phyloP scores from a whole-genome alignment of 1,140 invertebrate species.

The Drosophila rhopaloa region DNA sequence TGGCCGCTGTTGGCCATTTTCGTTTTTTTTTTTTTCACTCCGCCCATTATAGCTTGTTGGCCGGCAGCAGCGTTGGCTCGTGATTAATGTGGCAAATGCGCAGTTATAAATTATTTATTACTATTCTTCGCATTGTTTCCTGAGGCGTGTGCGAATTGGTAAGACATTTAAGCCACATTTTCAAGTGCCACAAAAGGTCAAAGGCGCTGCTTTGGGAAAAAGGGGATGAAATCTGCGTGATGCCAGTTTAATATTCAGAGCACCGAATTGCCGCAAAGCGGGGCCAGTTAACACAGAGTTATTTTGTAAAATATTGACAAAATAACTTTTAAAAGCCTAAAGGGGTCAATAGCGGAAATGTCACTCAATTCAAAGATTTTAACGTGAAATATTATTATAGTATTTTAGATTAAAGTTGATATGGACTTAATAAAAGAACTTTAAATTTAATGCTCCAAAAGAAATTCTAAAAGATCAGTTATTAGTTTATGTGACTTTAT shows the following conservation, averaged over 20 bases:
- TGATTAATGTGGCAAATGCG: constrained; percentile 82
- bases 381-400: too few relatives aligned
- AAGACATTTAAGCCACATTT: constrained; percentile 79
- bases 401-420: too few relatives aligned
- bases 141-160: constrained; percentile 68
- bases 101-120: constrained; percentile 83
- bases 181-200: constrained; percentile 46
- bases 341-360: neutral
- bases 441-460: too few relatives aligned
- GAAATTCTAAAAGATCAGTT: too few relatives aligned
- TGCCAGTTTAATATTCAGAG: constrained; percentile 53
- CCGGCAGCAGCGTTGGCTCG: constrained; percentile 60
- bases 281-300: constrained; percentile 17
- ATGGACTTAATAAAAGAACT: too few relatives aligned
- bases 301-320: constrained; percentile 10
- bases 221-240: constrained; percentile 4
- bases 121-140: constrained; percentile 76
- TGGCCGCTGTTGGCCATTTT: constrained; percentile 50
- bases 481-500: too few relatives aligned
- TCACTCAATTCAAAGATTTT: too few relatives aligned
- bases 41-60: neutral
- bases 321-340: neutral
- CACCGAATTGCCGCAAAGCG: constrained; percentile 10
- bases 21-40: constrained; percentile 13
- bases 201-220: neutral